Evolutionary conservation across 2,888 invertebrate genomes (phyloP).

Genomic region (Aquatica leii): DNA sequence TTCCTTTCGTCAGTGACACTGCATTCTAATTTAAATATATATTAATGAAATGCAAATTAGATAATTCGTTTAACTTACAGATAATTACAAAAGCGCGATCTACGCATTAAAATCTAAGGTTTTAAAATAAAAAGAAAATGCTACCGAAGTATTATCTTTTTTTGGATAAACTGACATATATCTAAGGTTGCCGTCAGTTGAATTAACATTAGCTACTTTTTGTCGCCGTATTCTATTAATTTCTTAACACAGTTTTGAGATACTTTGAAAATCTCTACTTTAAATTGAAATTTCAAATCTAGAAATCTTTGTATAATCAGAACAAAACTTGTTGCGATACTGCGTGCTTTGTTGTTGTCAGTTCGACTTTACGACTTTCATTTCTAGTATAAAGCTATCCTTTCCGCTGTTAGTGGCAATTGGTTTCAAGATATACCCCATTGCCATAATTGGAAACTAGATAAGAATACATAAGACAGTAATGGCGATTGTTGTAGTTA

Average conservation of each 20-base stretch:
- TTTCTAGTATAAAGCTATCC: constrained; percentile 26
- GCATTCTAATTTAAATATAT: constrained; percentile 46
- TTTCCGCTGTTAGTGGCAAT: constrained; percentile 22
- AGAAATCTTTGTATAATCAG: constrained; percentile 30
- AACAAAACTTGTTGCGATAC: constrained; percentile 34
- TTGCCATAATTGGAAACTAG: constrained; percentile 16
- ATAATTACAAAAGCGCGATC: constrained; percentile 30
- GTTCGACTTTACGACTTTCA: constrained; percentile 29
- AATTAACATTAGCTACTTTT: too few species aligned
- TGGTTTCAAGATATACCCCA: constrained; percentile 23
- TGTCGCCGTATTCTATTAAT: too few species aligned
- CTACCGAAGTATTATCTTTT: constrained; percentile 8
- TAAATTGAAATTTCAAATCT: constrained; percentile 31
- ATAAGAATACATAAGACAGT: constrained; percentile 13
- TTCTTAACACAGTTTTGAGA: too few species aligned
- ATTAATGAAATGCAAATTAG: constrained; percentile 48
- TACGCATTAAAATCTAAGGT: constrained; percentile 24
- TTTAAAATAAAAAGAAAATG: constrained; percentile 20
- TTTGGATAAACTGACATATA: too few species aligned
- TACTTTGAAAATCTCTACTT: constrained; percentile 26
- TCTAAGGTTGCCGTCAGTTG: too few species aligned
- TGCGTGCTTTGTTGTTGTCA: constrained; percentile 30
- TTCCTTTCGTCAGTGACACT: constrained; percentile 31
- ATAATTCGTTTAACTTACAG: constrained; percentile 45
- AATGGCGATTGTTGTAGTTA: too few species aligned